Base-by-base conservation (phyloP, 2,113 vertebrate genomes). In the Poeciliopsis prolifica region DNA sequence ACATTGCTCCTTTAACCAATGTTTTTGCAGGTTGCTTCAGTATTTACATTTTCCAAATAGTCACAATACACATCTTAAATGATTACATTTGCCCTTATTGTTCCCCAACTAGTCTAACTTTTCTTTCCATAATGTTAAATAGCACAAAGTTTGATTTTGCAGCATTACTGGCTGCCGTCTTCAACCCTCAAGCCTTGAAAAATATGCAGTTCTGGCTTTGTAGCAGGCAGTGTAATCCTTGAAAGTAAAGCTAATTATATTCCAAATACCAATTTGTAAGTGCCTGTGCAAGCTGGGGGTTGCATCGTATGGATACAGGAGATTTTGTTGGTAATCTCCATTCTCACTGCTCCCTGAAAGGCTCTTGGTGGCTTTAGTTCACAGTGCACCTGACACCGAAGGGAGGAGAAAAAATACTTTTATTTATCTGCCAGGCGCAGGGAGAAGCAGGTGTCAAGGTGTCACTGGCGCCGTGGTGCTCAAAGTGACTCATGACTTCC, bases 211-310 rank as follows among this genome's bases (percentile, higher is more conserved):
- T 77, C 75, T 68, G 77, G 70, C 87, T 84, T 91, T 87, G 85
- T 89, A 87, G 85, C 79, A 77, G 72, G 31, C 77, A 73, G 84
- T 68, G 82, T 86, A 91, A 86, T 91, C 87, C 84, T 86, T 62
- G 72, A 85, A 77, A 88, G 87, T 88, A 87, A 88, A 89, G 86
- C 84, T 91, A 91, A 91, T 91, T 89, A 88, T 87, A 82, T 79
- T 71, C 75, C 72, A 83, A 88, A 86, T 81, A 79, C 82, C 74
- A 86, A 83, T 87, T 81, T 87, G 85, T 83, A 75, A 79, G 66
- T 80, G 87, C 80, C 66, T 85, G 61, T 82, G 80, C 70, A 37
- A 83, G 88, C 84, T 86, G 85, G 82, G 80, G 85, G 82, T 80
- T 88, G 81, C 79, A 81, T 84, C 72, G 85, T 42, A 86, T 80